Evolutionary conservation across 2,797 vertebrate genomes (phyloP).

Genomic region (Mormyrus hasselquistii): DNA sequence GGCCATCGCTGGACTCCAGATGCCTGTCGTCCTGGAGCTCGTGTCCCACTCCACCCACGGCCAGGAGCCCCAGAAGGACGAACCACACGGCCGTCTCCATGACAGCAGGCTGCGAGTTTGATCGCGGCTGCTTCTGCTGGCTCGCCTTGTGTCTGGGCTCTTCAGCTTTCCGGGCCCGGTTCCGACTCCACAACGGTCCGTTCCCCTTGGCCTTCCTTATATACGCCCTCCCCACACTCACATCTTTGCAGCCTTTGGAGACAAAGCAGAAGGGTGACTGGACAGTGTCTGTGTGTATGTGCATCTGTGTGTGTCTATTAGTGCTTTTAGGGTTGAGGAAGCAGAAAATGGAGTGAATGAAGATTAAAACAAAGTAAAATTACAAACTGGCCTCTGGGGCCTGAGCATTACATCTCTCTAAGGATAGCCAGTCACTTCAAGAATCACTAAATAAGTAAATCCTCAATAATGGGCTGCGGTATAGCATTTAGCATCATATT

Average conservation of each 20-base stretch:
- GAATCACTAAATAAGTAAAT: constrained; percentile 62
- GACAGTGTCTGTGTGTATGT: neutral
- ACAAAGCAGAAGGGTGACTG: constrained; percentile 26
- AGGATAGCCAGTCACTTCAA: constrained; percentile 35
- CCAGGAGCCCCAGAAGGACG: constrained; percentile 54
- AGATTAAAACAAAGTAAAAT: neutral
- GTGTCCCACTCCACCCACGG: constrained; percentile 50
- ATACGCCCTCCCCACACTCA: constrained; percentile 34
- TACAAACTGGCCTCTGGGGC: constrained; percentile 42
- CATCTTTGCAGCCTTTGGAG: constrained; percentile 28
- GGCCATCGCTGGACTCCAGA: constrained; percentile 40
- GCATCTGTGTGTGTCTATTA: neutral
- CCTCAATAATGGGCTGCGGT: constrained; percentile 47
- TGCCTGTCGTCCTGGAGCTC: constrained; percentile 49
- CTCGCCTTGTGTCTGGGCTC: neutral
- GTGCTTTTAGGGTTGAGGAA: constrained; percentile 32
- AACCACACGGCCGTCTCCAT: constrained; percentile 57
- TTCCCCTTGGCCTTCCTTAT: constrained; percentile 38
- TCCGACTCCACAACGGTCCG: neutral
- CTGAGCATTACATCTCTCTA: constrained; percentile 46
- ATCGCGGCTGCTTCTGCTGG: neutral
- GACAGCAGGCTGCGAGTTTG: neutral
- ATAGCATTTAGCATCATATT: constrained; percentile 4
- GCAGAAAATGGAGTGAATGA: constrained; percentile 21
- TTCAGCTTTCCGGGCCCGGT: neutral